Evolutionary conservation across 2,797 vertebrate species (phyloP).

Genomic region (Rallus crepitans): DNA sequence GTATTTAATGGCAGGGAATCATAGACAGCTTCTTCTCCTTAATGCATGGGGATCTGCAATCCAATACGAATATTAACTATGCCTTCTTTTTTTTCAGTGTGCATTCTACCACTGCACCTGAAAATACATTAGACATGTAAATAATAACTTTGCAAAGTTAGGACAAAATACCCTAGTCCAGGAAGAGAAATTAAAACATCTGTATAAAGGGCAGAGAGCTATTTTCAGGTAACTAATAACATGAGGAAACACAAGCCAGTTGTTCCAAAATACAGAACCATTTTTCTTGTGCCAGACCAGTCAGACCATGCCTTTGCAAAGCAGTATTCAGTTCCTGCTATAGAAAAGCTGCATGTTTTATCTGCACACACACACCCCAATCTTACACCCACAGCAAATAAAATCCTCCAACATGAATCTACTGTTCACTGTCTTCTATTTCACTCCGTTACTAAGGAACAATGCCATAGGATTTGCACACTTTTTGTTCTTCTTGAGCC

Average conservation of each 20-base stretch:
- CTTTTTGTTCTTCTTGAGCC: background rate
- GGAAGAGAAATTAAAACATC: background rate
- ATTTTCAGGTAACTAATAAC: slow-evolving; percentile 22
- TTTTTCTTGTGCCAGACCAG: background rate
- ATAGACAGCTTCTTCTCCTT: background rate
- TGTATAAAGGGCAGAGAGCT: background rate
- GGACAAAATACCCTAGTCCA: background rate
- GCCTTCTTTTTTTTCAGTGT: background rate
- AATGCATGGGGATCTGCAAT: background rate
- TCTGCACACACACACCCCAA: background rate
- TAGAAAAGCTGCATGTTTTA: background rate
- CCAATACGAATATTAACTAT: background rate
- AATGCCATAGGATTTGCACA: background rate
- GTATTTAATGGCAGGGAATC: slow-evolving; percentile 14
- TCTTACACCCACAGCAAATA: background rate
- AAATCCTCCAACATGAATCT: background rate
- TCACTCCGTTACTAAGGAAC: background rate
- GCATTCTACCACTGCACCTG: background rate
- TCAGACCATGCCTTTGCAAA: background rate
- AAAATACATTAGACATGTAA: background rate
- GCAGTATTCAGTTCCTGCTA: background rate
- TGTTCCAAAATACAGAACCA: background rate
- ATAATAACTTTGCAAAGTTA: background rate
- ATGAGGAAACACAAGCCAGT: background rate
- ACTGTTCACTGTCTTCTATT: background rate